Conservation (phyloP, 2,113 vertebrate genomes). For the Bufo bufo region DNA sequence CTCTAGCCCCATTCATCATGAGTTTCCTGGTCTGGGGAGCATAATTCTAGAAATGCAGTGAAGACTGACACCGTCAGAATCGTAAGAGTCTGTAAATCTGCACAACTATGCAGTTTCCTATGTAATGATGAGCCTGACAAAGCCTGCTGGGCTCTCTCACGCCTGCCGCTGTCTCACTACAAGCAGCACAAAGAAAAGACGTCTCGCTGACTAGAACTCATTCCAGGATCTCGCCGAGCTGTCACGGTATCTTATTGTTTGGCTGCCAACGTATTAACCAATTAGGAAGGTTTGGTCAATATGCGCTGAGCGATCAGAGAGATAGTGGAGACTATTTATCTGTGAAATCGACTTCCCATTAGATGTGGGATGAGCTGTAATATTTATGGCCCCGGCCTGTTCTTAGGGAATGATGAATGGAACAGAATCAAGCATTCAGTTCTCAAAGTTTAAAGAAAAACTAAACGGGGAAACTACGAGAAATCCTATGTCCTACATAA, state of each 20-base stretch:
- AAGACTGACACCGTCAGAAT: not conserved
- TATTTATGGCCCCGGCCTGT: constrained; percentile 44
- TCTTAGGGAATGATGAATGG: constrained; percentile 31
- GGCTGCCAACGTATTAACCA: not conserved
- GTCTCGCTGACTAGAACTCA: no score
- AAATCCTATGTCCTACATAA: not conserved
- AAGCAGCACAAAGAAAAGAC: not conserved
- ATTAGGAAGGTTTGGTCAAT: constrained; percentile 27
- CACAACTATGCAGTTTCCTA: no score
- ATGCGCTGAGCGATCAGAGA: constrained; percentile 1
- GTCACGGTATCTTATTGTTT: not conserved
- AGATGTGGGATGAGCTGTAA: constrained; percentile 20
- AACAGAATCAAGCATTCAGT: not conserved
- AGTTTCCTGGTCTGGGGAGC: not conserved
- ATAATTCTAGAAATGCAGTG: not conserved
- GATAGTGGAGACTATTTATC: constrained; percentile 29
- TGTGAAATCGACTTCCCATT: constrained; percentile 48
- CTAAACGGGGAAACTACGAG: not conserved
- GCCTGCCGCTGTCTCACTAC: not conserved
- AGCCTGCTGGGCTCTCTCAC: not conserved
- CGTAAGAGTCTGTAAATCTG: no score
- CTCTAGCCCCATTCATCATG: not conserved
- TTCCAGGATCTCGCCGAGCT: not conserved
- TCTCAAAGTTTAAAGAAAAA: not conserved
- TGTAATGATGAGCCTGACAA: no score